Conservation (phyloP, 2,888 invertebrate genomes). For the Idaea aversata region DNA sequence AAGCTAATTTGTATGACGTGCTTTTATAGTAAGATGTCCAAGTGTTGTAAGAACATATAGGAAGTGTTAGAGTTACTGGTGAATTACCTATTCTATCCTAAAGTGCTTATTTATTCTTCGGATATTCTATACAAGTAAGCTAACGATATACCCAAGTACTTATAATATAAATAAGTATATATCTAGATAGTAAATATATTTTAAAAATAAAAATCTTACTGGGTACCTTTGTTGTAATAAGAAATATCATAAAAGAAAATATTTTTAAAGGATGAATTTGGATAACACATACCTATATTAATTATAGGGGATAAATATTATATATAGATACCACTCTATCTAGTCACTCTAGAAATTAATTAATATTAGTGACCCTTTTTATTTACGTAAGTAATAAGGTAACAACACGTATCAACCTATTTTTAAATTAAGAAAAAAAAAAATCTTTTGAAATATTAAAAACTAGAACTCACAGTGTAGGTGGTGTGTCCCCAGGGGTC, state of each 20-base stretch:
- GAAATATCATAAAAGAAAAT: too few species aligned
- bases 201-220: too few species aligned
- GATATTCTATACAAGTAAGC: neutral
- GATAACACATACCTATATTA: neutral
- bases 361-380: too few species aligned
- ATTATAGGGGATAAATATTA: too few species aligned
- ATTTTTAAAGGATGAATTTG: neutral
- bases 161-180: too few species aligned
- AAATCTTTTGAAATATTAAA: constrained; percentile 4
- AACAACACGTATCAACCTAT: too few species aligned
- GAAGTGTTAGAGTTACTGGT: neutral
- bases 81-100: neutral
- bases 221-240: too few species aligned
- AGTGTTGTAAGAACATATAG: neutral
- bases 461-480: constrained; percentile 52
- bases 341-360: too few species aligned
- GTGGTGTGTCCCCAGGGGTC: constrained; percentile 48
- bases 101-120: neutral
- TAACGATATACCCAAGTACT: neutral
- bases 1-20: neutral
- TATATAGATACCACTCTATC: too few species aligned
- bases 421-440: neutral
- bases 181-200: too few species aligned
- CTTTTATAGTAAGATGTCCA: neutral
- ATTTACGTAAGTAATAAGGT: too few species aligned